Base-by-base conservation (phyloP, 2,797 vertebrate species). In the Muscicapa comitata region DNA sequence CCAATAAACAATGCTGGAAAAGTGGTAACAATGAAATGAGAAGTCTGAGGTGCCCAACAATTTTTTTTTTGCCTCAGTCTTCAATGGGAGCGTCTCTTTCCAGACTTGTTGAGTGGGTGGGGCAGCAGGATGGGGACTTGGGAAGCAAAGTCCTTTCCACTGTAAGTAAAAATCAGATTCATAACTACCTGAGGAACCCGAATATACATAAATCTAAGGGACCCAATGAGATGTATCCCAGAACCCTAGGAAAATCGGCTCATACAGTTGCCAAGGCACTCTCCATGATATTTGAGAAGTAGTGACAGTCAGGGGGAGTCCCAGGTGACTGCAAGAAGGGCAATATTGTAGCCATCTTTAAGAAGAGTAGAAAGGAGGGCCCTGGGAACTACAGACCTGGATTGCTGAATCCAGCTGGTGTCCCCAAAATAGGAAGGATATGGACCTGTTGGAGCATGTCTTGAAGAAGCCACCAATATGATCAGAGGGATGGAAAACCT, bases 341-440 rank as follows among this genome's bases (percentile, higher is more conserved):
- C 24, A 26, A 1, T 17, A 51, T 57, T 45, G 11, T 38, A 57
- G 11, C 14, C 8, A 6, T 63, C 43, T 45, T 51, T 45, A 63
- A 31, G 33, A 59, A 59, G 15, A 21, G 33, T 26, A 54, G 29
- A 74, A 67, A 31, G 40, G 10, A 67, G 9, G 14, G 19, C 7
- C 7, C 10, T 50, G 21, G 21, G 6, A 31, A 11, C 43, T 55
- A 23, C 6, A 0, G 2, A 2, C 21, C 5, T 31, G 28, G 14
- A 26, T n/a, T 43, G 10, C 37, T 43, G 57, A 47, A 33, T 63
- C 17, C 20, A 23, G 9, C 5, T 37, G 38, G 24, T 17, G 8
- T 33, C 11, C 24, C 10, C 43, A 38, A 1, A 14, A 13, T 3
- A 25, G 50, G 14, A 82, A 70, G 37, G 24, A 43, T 37, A 25